phyloP scores from a whole-genome alignment of 1,140 invertebrate species.

The Episyrphus balteatus region DNA sequence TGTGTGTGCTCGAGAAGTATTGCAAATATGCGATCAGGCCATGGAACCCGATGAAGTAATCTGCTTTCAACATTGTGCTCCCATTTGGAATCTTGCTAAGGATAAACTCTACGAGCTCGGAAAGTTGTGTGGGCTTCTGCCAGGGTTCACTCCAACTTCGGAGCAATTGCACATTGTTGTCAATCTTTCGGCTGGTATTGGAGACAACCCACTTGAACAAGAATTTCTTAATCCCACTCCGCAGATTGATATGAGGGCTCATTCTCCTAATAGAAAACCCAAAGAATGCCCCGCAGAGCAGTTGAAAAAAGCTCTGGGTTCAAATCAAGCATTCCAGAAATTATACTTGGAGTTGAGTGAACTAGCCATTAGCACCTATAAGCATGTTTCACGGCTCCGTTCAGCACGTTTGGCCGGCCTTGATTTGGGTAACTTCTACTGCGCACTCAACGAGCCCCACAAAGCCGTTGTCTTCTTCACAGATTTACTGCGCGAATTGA shows the following conservation, averaged over 20 bases:
- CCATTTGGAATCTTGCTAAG: slow-evolving; percentile 82
- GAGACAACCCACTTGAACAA: slow-evolving; percentile 44
- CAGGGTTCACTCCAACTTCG: slow-evolving; percentile 67
- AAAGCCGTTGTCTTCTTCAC: slow-evolving; percentile 81
- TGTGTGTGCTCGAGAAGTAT: slow-evolving; percentile 78
- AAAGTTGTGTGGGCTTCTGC: slow-evolving; percentile 82
- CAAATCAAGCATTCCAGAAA: slow-evolving; percentile 78
- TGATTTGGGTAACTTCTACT: slow-evolving; percentile 83
- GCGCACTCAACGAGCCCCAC: slow-evolving; percentile 70
- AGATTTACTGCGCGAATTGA: slow-evolving; percentile 76
- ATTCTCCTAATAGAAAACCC: slow-evolving; percentile 32
- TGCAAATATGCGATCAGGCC: slow-evolving; percentile 65
- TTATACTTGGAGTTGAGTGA: slow-evolving; percentile 90
- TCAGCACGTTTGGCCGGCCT: slow-evolving; percentile 78
- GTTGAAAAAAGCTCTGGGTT: slow-evolving; percentile 82
- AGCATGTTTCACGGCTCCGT: slow-evolving; percentile 79
- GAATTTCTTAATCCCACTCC: slow-evolving; percentile 26
- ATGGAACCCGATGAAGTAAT: slow-evolving; percentile 52
- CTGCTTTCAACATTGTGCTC: slow-evolving; percentile 73
- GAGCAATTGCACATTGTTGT: slow-evolving; percentile 84
- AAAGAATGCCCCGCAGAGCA: slow-evolving; percentile 60
- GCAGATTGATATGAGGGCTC: slow-evolving; percentile 19
- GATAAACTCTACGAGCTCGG: slow-evolving; percentile 84
- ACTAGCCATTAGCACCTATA: slow-evolving; percentile 91
- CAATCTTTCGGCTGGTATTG: slow-evolving; percentile 80